These are phyloP conservation scores for Aphidius gifuensis DNA, from an alignment of 1,140 invertebrate species.

Conservation along the genomic window DNA sequence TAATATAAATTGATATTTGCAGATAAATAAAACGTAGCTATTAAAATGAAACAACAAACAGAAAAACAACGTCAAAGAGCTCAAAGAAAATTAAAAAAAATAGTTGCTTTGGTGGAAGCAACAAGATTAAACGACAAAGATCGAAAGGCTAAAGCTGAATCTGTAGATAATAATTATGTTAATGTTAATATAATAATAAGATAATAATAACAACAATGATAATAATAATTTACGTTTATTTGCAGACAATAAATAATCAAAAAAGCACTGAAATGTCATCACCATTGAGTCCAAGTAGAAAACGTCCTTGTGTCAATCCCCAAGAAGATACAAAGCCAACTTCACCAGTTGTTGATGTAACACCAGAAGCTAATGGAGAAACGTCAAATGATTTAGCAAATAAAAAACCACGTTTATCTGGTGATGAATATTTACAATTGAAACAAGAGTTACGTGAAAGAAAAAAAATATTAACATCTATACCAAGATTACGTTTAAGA, in stretches of 20 bases:
- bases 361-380: conserved; percentile 8
- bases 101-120: conserved; percentile 61
- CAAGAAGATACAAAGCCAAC: conserved; percentile 4
- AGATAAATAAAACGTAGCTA: conserved; percentile 1
- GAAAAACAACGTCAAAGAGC: conserved; percentile 55
- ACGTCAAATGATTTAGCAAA: conserved; percentile 20
- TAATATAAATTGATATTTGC: not conserved
- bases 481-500: conserved; percentile 62
- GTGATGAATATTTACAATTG: conserved; percentile 57
- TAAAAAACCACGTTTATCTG: conserved; percentile 45
- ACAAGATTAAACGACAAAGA: conserved; percentile 63
- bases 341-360: conserved; percentile 5
- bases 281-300: conserved; percentile 23
- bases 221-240: not conserved
- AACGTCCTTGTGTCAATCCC: conserved; percentile 28
- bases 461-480: conserved; percentile 55
- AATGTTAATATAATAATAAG: conserved; percentile 10
- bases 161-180: conserved; percentile 29
- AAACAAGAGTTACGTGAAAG: conserved; percentile 57
- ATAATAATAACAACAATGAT: not conserved
- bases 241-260: not conserved
- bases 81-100: conserved; percentile 65
- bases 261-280: conserved; percentile 5
- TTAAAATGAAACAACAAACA: conserved; percentile 38
- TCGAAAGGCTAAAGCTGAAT: conserved; percentile 30